Evolutionary conservation across 2,888 invertebrate genomes (phyloP), one percentile per base, ranked within the genome.

Genomic region (Stenurella melanura): DNA sequence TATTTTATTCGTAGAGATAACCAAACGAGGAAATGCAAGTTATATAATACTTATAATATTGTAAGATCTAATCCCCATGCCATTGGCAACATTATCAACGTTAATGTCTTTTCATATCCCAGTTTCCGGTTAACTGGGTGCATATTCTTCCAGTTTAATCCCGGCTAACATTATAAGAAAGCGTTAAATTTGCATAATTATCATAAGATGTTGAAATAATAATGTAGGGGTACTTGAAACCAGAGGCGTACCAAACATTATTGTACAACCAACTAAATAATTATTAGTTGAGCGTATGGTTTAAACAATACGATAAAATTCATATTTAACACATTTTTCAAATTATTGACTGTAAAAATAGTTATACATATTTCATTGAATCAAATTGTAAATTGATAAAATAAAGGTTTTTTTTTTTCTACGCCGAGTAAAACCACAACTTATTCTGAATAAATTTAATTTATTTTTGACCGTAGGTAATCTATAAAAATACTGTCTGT

Each of bases 131-230:
- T 82, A 81, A 82, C 80, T 81, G 77, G 78, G 77, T 80, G 79
- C 80, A 79, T 81, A 81, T 82, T 81, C 80, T 76, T 38, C 77
- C 68, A 74, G 63, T 78, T 78, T 81, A 81, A 83, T 81, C 77
- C 78, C 26, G 66, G 76, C 73, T 81, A 80, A 79, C 78, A 80
- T 75, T 77, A 73, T 78, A 79, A 76, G 77, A 75, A 77, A 76
- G 73, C 81, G 75, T 79, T 77, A 80, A 80, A 83, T 83, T 81
- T 83, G 74, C 83, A 83, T 83, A 81, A 83, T 83, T 81, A 80
- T 80, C 78, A 80, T 78, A 79, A 79, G 81, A 79, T 81, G 80
- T 75, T 83, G 79, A 78, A 80, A 83, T 78, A 80, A 81, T 81
- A 72, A 73, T 60, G 61, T 72, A 34, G 15, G 19, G 42, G 57